Evolutionary conservation across 2,888 invertebrate genomes (phyloP).

Genomic region (Crematogaster levior): DNA sequence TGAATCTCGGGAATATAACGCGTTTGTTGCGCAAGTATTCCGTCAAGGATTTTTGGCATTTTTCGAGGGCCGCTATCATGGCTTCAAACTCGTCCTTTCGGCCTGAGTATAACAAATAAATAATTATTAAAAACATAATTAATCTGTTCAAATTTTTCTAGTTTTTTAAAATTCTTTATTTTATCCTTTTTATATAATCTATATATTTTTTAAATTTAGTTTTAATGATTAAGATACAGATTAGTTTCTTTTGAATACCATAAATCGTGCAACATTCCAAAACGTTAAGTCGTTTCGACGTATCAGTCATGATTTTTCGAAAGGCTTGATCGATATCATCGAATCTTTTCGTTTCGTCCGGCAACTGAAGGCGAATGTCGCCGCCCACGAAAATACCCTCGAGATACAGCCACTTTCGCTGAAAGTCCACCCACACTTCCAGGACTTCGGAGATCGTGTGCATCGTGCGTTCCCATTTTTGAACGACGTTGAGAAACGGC

Average conservation of each 20-base stretch:
- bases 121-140: background rate
- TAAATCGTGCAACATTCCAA: conserved; percentile 91
- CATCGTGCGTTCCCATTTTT: conserved; percentile 94
- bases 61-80: conserved; percentile 92
- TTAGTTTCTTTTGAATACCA: conserved; percentile 57
- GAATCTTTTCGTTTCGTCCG: conserved; percentile 96
- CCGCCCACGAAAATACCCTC: conserved; percentile 97
- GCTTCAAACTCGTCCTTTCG: conserved; percentile 92
- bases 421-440: conserved; percentile 94
- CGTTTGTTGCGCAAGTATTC: conserved; percentile 96
- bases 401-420: conserved; percentile 96
- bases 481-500: conserved; percentile 93
- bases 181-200: background rate
- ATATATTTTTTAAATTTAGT: background rate
- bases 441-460: conserved; percentile 94
- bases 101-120: conserved; percentile 85
- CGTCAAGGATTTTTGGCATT: conserved; percentile 96
- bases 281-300: conserved; percentile 92
- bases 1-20: conserved; percentile 95
- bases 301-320: conserved; percentile 94
- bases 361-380: conserved; percentile 94
- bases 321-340: conserved; percentile 95
- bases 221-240: background rate
- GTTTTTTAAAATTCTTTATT: no score
- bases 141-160: background rate